A percentile compares a stretch with the other conserved stretches of the same genome.
Conservation (phyloP, 1,140 invertebrate genomes). For the Cryptotermes secundus region DNA sequence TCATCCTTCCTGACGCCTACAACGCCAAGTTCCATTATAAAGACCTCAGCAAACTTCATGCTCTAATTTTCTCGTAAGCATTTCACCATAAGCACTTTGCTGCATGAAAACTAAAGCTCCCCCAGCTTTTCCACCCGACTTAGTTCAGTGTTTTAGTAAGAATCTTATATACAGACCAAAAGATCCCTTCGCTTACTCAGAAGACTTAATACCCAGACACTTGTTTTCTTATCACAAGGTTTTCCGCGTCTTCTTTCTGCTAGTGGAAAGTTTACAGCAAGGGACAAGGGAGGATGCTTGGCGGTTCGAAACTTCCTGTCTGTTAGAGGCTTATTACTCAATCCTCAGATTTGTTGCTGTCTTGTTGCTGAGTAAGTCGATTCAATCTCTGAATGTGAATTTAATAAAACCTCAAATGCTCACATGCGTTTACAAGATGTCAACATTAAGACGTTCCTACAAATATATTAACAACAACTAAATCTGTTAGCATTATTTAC, state of each 20-base stretch:
- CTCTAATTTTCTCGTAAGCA: slow-evolving; percentile 3
- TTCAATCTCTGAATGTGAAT: not conserved
- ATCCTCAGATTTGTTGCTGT: not conserved
- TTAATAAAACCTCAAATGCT: no score
- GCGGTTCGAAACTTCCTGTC: not conserved
- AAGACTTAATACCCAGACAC: not conserved
- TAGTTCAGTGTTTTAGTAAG: slow-evolving; percentile 3
- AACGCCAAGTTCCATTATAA: not conserved
- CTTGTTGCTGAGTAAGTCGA: not conserved
- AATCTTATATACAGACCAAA: not conserved
- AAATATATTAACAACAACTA: no score
- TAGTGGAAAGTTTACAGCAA: not conserved
- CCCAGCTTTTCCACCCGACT: not conserved
- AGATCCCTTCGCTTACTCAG: not conserved
- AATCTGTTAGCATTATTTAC: no score
- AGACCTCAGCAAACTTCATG: not conserved
- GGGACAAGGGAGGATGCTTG: not conserved
- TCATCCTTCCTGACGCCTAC: not conserved
- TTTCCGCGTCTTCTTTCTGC: not conserved
- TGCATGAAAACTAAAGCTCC: slow-evolving; percentile 11
- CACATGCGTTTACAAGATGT: no score
- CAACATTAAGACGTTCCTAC: no score
- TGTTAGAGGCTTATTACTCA: not conserved
- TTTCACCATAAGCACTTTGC: slow-evolving; percentile 11
- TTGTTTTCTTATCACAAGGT: slow-evolving; percentile 5